phyloP scores from a whole-genome alignment of 2,888 invertebrate genomes.

The Drosophila pegasa region DNA sequence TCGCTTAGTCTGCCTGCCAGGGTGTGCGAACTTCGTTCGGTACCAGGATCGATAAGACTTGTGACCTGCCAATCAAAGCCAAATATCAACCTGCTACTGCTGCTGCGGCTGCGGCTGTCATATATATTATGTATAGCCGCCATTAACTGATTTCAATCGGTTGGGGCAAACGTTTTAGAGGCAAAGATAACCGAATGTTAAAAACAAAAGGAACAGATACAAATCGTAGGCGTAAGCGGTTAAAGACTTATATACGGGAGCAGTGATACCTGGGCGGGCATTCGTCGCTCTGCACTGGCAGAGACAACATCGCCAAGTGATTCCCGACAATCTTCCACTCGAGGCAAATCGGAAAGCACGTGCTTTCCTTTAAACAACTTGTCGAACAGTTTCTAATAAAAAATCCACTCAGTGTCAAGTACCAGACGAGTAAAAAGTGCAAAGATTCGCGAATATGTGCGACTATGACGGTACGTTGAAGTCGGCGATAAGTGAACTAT shows the following conservation, averaged over 20 bases:
- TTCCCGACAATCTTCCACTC: conserved; percentile 25
- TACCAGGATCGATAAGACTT: conserved; percentile 2
- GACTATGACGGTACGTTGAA: conserved; percentile 50
- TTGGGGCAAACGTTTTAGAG: neutral
- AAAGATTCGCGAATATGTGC: conserved; percentile 36
- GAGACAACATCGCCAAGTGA: conserved; percentile 32
- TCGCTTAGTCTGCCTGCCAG: neutral
- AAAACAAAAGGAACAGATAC: neutral
- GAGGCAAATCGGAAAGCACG: conserved; percentile 23
- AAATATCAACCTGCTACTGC: no score
- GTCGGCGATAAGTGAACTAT: conserved; percentile 25
- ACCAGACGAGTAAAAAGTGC: conserved; percentile 6
- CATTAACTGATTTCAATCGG: conserved; percentile 15
- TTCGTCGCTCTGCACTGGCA: conserved; percentile 31
- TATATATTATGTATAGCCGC: neutral
- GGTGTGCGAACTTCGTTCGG: conserved; percentile 4
- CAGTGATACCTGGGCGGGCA: conserved; percentile 13
- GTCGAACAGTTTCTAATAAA: conserved; percentile 20
- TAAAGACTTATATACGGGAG: conserved; percentile 29
- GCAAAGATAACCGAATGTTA: conserved; percentile 9
- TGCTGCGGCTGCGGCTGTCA: no score
- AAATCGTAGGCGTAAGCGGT: neutral
- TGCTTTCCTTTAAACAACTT: conserved; percentile 34
- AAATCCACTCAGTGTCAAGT: conserved; percentile 30
- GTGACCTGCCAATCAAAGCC: conserved; percentile 6